A percentile compares a stretch with the other conserved stretches of the same genome.
Evolutionary conservation across 37 sponge, comb jelly and placozoan genomes (phyloP).

Genomic region (Crambe crambe): DNA sequence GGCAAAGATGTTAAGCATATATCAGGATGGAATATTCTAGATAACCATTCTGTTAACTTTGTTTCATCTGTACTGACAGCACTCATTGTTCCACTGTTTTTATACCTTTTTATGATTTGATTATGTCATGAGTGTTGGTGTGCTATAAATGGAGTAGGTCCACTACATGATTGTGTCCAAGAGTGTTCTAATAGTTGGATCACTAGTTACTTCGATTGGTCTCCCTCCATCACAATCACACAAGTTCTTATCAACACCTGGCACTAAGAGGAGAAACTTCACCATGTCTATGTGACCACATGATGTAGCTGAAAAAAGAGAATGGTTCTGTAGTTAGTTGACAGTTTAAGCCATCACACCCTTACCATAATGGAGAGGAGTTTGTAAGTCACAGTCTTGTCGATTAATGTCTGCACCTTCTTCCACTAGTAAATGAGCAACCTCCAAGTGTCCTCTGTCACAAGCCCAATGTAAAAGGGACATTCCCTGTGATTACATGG

Average conservation of each 20-base stretch:
- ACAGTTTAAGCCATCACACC: not conserved
- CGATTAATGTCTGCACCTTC: conserved; percentile 61
- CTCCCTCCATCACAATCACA: conserved; percentile 42
- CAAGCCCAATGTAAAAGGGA: conserved; percentile 85
- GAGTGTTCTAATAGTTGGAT: conserved; percentile 23
- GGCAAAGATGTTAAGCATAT: conserved; percentile 62
- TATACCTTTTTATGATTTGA: too few species aligned
- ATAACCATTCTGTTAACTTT: conserved; percentile 87
- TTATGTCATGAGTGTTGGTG: not conserved
- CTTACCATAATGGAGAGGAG: conserved; percentile 82
- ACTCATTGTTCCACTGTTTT: conserved; percentile 24
- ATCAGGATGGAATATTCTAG: conserved; percentile 69
- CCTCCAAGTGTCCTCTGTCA: conserved; percentile 74
- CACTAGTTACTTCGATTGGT: conserved; percentile 35
- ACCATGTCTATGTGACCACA: conserved; percentile 58
- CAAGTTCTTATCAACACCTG: conserved; percentile 23
- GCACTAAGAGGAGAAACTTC: conserved; percentile 13
- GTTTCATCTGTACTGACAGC: conserved; percentile 82
- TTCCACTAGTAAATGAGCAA: conserved; percentile 53
- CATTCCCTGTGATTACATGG: conserved; percentile 59
- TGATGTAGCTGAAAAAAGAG: conserved; percentile 36
- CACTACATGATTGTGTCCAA: not conserved
- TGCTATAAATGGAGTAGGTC: not conserved
- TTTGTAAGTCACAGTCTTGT: conserved; percentile 69
- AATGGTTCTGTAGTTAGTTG: not conserved